A percentile compares a stretch with the other conserved stretches of the same genome.
These are phyloP conservation scores for Bungarus multicinctus DNA, from an alignment of 2,113 vertebrate species.

Conservation along the genomic window DNA sequence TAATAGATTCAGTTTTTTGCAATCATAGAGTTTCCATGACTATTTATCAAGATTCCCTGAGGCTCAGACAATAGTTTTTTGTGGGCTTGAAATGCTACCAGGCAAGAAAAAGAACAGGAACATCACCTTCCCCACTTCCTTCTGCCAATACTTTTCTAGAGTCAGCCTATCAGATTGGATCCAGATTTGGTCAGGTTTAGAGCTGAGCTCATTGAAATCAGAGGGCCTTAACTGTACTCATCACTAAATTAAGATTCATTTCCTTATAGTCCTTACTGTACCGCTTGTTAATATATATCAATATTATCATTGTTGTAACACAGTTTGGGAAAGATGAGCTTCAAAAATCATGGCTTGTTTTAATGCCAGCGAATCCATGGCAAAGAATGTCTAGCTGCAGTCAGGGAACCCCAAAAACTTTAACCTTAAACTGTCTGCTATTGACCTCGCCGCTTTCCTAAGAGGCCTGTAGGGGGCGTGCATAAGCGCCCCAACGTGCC, in stretches of 20 bases:
- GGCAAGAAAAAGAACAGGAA: neutral
- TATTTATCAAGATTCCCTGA: neutral
- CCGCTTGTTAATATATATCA: neutral
- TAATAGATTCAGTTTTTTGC: neutral
- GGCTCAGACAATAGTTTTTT: neutral
- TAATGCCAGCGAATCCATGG: neutral
- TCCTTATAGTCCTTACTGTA: neutral
- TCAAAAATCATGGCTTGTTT: neutral
- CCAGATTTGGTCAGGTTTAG: neutral
- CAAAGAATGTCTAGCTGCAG: neutral
- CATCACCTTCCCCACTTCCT: neutral
- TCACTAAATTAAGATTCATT: neutral
- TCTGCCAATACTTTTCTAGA: neutral
- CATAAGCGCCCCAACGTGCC: too few relatives aligned
- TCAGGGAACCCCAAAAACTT: too few relatives aligned
- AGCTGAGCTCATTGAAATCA: neutral
- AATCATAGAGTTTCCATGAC: neutral
- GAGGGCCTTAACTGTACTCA: neutral
- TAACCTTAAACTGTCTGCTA: too few relatives aligned
- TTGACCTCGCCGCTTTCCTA: too few relatives aligned
- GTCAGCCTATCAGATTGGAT: neutral
- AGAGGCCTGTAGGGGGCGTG: too few relatives aligned
- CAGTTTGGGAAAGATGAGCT: neutral
- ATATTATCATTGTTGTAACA: neutral
- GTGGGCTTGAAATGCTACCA: neutral